phyloP scores from a whole-genome alignment of 2,888 invertebrate species.

The Callyntrura guangdongensis region DNA sequence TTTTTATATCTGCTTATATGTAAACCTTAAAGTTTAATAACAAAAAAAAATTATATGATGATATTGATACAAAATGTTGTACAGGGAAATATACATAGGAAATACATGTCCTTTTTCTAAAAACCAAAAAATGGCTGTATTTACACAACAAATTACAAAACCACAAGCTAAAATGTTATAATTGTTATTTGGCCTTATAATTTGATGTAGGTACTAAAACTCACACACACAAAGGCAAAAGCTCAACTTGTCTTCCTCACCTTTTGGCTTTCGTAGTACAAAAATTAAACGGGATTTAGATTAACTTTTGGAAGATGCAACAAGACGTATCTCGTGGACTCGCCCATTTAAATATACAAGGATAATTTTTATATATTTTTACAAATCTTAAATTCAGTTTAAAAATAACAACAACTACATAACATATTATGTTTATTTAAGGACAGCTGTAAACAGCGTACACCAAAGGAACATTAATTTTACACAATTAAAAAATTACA shows the following conservation, averaged over 20 bases:
- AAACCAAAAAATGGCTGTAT: not conserved
- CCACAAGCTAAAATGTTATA: not conserved
- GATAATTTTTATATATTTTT: not conserved
- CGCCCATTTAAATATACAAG: no score
- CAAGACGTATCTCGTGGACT: no score
- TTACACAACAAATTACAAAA: not conserved
- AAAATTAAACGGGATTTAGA: not conserved
- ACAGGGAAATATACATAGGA: slow-evolving; percentile 76
- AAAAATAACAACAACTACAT: not conserved
- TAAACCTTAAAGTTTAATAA: no score
- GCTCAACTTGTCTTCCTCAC: no score
- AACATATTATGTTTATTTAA: not conserved
- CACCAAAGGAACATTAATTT: slow-evolving; percentile 10
- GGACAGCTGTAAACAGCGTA: not conserved
- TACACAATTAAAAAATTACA: slow-evolving; percentile 23
- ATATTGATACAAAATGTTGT: slow-evolving; percentile 51
- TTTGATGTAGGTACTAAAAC: not conserved
- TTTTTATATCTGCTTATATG: no score
- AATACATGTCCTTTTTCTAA: slow-evolving; percentile 13
- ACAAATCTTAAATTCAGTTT: no score
- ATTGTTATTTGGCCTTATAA: slow-evolving; percentile 41
- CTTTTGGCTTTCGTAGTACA: not conserved
- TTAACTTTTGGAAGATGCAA: not conserved
- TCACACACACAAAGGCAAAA: not conserved
- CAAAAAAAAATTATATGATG: not conserved